phyloP scores from a whole-genome alignment of 2,888 invertebrate genomes.

The Nephrotoma appendiculata region DNA sequence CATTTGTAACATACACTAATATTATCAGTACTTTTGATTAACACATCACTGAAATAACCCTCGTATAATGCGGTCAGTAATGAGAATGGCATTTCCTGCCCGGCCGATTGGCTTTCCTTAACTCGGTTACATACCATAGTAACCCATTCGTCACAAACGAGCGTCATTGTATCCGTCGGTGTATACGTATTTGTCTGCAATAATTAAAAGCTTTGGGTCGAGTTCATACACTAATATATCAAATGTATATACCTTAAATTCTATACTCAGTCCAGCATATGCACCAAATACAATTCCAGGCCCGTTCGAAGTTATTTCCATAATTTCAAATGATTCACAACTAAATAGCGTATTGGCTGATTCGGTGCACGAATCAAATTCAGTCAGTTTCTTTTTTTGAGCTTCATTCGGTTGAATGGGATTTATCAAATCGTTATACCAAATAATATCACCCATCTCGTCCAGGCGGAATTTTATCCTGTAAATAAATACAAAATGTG shows the following conservation, averaged over 20 bases:
- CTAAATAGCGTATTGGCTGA: slow-evolving; percentile 42
- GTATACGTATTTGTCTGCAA: slow-evolving; percentile 35
- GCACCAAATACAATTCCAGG: slow-evolving; percentile 41
- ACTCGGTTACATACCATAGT: slow-evolving; percentile 45
- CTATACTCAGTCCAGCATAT: slow-evolving; percentile 48
- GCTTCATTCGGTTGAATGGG: slow-evolving; percentile 14
- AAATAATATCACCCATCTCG: slow-evolving; percentile 46
- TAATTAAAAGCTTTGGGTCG: not conserved
- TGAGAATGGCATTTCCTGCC: slow-evolving; percentile 41
- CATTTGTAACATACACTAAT: slow-evolving; percentile 16
- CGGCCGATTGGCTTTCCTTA: slow-evolving; percentile 32
- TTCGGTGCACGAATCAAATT: slow-evolving; percentile 14
- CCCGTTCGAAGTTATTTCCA: slow-evolving; percentile 19
- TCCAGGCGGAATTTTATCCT: slow-evolving; percentile 35
- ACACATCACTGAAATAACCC: slow-evolving; percentile 45
- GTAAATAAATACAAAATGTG: slow-evolving; percentile 17
- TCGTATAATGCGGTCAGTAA: slow-evolving; percentile 48
- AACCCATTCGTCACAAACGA: slow-evolving; percentile 48
- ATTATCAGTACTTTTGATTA: slow-evolving; percentile 24
- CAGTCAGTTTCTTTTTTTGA: slow-evolving; percentile 22
- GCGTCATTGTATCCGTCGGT: slow-evolving; percentile 37
- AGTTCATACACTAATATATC: not conserved
- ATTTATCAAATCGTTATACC: slow-evolving; percentile 39
- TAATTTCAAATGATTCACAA: slow-evolving; percentile 51
- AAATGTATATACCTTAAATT: slow-evolving; percentile 35